phyloP scores from a whole-genome alignment of 2,888 invertebrate species.

The Trilocha varians region DNA sequence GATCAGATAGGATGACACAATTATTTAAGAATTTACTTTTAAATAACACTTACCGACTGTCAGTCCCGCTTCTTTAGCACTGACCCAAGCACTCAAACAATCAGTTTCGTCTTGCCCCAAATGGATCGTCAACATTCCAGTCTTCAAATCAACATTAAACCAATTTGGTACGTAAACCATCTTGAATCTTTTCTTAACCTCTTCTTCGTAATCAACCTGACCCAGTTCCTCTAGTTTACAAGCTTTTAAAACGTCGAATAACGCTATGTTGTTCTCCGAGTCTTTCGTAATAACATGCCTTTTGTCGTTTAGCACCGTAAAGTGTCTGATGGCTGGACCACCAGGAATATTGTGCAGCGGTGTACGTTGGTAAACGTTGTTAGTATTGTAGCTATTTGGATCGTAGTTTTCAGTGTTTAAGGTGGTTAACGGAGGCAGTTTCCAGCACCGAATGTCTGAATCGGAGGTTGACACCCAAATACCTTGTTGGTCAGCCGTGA shows the following conservation, averaged over 20 bases:
- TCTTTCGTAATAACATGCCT: conserved; percentile 96
- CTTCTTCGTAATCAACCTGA: conserved; percentile 91
- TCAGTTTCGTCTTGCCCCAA: conserved; percentile 97
- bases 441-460: conserved; percentile 77
- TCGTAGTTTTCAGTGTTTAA: conserved; percentile 48
- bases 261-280: conserved; percentile 83
- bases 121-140: conserved; percentile 98
- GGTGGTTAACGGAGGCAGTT: conserved; percentile 63
- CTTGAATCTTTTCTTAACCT: conserved; percentile 92
- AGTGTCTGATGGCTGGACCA: conserved; percentile 94
- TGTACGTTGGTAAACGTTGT: conserved; percentile 73
- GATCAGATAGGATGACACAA: no score
- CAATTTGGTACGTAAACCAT: conserved; percentile 98
- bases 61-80: conserved; percentile 94
- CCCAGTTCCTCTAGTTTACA: conserved; percentile 93
- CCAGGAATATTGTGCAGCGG: conserved; percentile 80
- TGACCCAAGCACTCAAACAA: conserved; percentile 98
- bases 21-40: no score
- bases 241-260: conserved; percentile 95
- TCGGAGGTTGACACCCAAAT: conserved; percentile 76
- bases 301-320: conserved; percentile 95
- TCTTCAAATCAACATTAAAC: conserved; percentile 99
- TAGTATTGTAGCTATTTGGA: conserved; percentile 72
- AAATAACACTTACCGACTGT: conserved; percentile 54
- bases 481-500: conserved; percentile 62